Evolutionary conservation across 2,888 invertebrate genomes (phyloP).

Genomic region (Sympetrum striolatum): DNA sequence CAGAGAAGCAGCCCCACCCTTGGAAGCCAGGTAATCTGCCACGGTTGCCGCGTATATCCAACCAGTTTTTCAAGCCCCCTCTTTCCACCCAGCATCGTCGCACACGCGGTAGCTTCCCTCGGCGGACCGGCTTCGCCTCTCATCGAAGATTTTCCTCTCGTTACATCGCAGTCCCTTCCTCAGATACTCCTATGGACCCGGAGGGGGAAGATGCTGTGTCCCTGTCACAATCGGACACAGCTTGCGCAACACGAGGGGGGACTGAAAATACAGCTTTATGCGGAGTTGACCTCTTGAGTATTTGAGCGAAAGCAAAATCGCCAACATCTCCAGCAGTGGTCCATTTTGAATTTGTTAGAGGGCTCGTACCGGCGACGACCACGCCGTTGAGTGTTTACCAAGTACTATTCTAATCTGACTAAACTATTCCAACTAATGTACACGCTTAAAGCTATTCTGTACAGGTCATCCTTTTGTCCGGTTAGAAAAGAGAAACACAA

Average conservation of each 20-base stretch:
- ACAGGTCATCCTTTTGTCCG: no score
- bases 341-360: no score
- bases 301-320: neutral
- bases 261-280: neutral
- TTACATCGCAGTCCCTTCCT: neutral
- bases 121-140: neutral
- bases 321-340: no score
- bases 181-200: neutral
- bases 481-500: no score
- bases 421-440: no score
- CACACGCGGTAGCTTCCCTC: neutral
- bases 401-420: no score
- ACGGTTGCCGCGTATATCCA: slow-evolving; percentile 27
- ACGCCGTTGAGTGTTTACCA: no score
- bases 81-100: neutral
- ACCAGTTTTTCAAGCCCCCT: slow-evolving; percentile 29
- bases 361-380: no score
- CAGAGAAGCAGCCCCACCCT: neutral
- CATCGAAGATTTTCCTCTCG: neutral
- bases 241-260: neutral
- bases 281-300: neutral
- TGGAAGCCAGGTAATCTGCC: slow-evolving; percentile 15
- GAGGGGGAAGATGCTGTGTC: neutral
- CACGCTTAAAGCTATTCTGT: no score
- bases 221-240: neutral